phyloP scores from a whole-genome alignment of 2,888 invertebrate genomes.

The Ditula angustiorana region DNA sequence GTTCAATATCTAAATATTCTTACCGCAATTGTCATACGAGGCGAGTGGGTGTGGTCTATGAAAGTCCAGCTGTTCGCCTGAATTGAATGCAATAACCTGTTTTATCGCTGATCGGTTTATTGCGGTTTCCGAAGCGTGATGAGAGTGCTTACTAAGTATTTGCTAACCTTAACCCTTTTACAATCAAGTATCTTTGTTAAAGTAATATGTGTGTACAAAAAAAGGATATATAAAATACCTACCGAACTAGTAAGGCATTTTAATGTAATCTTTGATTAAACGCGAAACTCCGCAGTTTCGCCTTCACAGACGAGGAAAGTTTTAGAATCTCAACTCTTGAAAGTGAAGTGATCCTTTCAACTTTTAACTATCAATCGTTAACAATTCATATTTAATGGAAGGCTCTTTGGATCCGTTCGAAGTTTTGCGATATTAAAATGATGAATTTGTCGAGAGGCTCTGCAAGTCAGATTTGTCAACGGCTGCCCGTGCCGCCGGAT shows the following conservation, averaged over 20 bases:
- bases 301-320: not conserved
- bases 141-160: slow-evolving; percentile 3
- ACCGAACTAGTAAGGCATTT: not conserved
- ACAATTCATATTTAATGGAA: not conserved
- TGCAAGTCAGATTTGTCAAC: slow-evolving; percentile 22
- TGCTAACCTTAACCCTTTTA: not conserved
- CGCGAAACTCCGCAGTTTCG: not conserved
- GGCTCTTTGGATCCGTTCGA: not conserved
- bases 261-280: not conserved
- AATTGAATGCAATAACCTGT: slow-evolving; percentile 38
- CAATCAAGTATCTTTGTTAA: not conserved
- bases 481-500: not conserved
- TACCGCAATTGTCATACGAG: slow-evolving; percentile 16
- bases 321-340: not conserved
- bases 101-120: slow-evolving; percentile 34
- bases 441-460: slow-evolving; percentile 3
- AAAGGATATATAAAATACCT: too few relatives aligned
- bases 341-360: slow-evolving; percentile 9
- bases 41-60: slow-evolving; percentile 15
- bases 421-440: slow-evolving; percentile 14
- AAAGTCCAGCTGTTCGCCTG: slow-evolving; percentile 35
- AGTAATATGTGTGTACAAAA: too few relatives aligned
- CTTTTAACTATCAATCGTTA: slow-evolving; percentile 14
- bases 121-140: slow-evolving; percentile 18
- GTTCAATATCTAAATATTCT: slow-evolving; percentile 21